Percentiles rank a stretch among this genome's conserved stretches.
Evolutionary conservation across 2,888 invertebrate species (phyloP).

Genomic region (Selenia dentaria): DNA sequence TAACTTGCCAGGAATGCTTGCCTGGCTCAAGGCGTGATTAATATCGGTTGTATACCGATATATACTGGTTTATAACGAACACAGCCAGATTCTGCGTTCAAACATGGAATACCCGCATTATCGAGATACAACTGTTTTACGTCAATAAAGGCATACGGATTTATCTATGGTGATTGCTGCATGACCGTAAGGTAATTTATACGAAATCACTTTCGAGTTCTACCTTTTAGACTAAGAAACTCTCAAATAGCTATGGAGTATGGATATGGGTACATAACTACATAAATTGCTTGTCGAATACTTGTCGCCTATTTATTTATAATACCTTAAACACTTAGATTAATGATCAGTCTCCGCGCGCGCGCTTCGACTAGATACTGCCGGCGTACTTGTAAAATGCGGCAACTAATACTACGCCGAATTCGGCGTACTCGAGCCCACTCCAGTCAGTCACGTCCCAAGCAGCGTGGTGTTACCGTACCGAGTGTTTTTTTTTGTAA

Average conservation of each 20-base stretch:
- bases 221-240: background rate
- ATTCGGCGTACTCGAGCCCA: too few relatives aligned
- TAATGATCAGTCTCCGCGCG: too few relatives aligned
- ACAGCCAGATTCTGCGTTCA: constrained; percentile 52
- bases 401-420: too few relatives aligned
- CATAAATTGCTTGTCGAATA: too few relatives aligned
- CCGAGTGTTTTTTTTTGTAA: too few relatives aligned
- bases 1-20: constrained; percentile 65
- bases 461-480: too few relatives aligned
- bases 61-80: constrained; percentile 25
- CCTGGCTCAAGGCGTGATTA: constrained; percentile 66
- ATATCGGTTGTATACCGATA: constrained; percentile 38
- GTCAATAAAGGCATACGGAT: constrained; percentile 50
- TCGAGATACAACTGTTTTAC: constrained; percentile 62
- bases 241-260: background rate
- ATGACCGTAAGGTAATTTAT: constrained; percentile 22
- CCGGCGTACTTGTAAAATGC: too few relatives aligned
- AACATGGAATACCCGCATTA: constrained; percentile 56
- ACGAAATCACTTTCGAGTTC: constrained; percentile 33
- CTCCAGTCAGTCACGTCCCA: too few relatives aligned
- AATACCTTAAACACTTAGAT: too few relatives aligned
- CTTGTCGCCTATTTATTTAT: too few relatives aligned
- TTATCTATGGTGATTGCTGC: constrained; percentile 33
- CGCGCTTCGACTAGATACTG: too few relatives aligned
- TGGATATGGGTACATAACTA: background rate